Evolutionary conservation across 1,140 invertebrate species (phyloP), one percentile per base, ranked within the genome.

Genomic region (Tetramorium simillimum): DNA sequence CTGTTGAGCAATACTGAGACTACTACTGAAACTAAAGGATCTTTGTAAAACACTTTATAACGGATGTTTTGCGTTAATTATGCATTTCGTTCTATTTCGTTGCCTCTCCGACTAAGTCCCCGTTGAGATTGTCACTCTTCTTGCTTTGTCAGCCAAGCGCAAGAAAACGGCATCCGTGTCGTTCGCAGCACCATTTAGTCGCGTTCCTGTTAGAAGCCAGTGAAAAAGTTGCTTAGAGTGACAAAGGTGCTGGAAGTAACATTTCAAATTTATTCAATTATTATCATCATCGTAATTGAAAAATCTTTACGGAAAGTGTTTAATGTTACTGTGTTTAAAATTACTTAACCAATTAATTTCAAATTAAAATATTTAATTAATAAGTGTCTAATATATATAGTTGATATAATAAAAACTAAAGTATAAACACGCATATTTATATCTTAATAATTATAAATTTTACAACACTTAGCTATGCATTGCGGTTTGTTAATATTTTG

Each of bases 91-190:
- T 86, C 85, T 87, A 82, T 60, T 72, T 37, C 60, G 89, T 40
- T 80, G 73, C 72, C 33, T 72, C 7, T 46, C 21, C 33, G 40
- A 60, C 49, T 37, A 46, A 63, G 65, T 63, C 53, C 33, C 56
- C 37, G 56, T 85, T 65, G 56, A 28, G 51, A 73, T 88, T 43
- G 33, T 46, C 65, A 58, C 62, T 82, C 88, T 89, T 92, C 70
- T 87, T 92, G 94, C 92, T 93, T 90, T 77, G 89, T 85, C 87
- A 84, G 37, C 92, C 94, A 95, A 92, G 92, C 93, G 89, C 75
- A 84, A 92, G 87, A 60, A 84, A 82, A 46, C 58, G 21, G 53
- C 75, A 49, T 63, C 37, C 21, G n/a, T 40, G 21, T 76, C n/a
- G n/a, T 53, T 65, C 85, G 18, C 40, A 2, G 33, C 40, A 53